These are phyloP conservation scores for Empidonax traillii DNA, from an alignment of 2,113 vertebrate genomes.

Conservation along the genomic window DNA sequence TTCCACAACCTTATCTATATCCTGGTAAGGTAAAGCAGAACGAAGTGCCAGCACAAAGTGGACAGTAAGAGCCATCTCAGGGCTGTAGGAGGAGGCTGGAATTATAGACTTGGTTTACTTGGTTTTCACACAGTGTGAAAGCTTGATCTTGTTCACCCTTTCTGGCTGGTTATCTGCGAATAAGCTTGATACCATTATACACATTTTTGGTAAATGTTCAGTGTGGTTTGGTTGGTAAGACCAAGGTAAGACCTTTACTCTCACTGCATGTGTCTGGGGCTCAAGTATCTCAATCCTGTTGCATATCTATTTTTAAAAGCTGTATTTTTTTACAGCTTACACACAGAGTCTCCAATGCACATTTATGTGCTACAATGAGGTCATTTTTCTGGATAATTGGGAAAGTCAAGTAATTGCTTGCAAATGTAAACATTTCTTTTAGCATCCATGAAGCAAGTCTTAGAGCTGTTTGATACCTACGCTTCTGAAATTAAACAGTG, in stretches of 20 bases:
- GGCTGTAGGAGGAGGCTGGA: not conserved
- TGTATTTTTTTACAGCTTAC: constrained; percentile 34
- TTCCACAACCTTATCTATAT: not conserved
- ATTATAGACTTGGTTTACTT: not conserved
- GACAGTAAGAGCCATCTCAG: not conserved
- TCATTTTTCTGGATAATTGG: constrained; percentile 73
- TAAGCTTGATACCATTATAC: not conserved
- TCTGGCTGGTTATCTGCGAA: not conserved
- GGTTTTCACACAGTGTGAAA: not conserved
- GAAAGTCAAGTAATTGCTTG: constrained; percentile 74
- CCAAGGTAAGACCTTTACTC: not conserved
- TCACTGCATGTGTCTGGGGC: not conserved
- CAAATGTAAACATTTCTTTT: constrained; percentile 74
- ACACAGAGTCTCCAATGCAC: constrained; percentile 41
- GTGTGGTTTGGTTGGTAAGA: not conserved
- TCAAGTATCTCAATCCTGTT: not conserved
- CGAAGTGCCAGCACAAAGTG: not conserved
- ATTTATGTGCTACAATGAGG: constrained; percentile 60
- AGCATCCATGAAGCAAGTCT: constrained; percentile 51
- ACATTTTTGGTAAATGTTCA: not conserved
- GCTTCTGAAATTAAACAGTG: constrained; percentile 60
- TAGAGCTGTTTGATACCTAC: constrained; percentile 61
- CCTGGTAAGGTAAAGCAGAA: not conserved
- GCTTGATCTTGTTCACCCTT: not conserved
- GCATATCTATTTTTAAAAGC: constrained; percentile 41